phyloP scores from a whole-genome alignment of 2,797 vertebrate genomes.

The Semotilus atromaculatus region DNA sequence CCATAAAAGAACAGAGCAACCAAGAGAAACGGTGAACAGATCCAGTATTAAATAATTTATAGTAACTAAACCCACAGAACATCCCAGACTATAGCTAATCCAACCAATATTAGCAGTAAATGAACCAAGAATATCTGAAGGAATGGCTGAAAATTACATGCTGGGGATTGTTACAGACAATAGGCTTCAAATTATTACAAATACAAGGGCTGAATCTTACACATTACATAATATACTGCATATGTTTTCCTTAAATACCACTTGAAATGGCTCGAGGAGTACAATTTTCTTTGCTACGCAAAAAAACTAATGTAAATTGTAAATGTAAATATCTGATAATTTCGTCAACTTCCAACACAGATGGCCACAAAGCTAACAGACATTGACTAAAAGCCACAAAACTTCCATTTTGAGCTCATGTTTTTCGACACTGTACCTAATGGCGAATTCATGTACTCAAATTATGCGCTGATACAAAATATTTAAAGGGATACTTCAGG shows the following conservation, averaged over 20 bases:
- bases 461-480: not conserved
- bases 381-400: not conserved
- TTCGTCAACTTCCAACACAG: not conserved
- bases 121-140: conserved; percentile 1
- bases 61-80: conserved; percentile 7
- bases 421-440: not conserved
- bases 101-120: conserved; percentile 30
- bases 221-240: conserved; percentile 10
- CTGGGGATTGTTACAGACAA: not conserved
- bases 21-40: conserved; percentile 6
- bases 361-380: not conserved
- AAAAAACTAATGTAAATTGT: not conserved
- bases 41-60: conserved; percentile 12
- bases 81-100: not conserved
- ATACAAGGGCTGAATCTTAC: conserved; percentile 8
- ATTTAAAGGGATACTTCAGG: too few species aligned
- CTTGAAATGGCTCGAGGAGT: not conserved
- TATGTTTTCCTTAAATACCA: not conserved
- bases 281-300: not conserved
- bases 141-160: conserved; percentile 7
- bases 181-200: conserved; percentile 5
- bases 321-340: not conserved
- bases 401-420: not conserved
- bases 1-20: conserved; percentile 10
- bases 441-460: not conserved